Base-by-base conservation (phyloP, 2,113 vertebrate species). In the rabbit (Oryctolagus cuniculus) region DNA sequence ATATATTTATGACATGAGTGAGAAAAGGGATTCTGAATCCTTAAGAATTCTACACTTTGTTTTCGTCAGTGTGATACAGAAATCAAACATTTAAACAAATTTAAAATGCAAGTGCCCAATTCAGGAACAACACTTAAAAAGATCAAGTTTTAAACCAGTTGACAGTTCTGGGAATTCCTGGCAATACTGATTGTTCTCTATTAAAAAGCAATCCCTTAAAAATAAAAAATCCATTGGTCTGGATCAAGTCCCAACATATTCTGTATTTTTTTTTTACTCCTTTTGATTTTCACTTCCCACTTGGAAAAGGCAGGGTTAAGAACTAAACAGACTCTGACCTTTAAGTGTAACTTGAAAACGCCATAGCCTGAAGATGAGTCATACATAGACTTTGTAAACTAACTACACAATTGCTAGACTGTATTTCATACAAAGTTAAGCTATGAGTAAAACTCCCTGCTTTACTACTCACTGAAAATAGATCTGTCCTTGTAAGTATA, bases 321-420 rank as follows among this genome's bases (percentile, higher is more conserved):
- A 72, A 96, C 92, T 95, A 97, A 97, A 92, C 77, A 90, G 89
- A 96, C 77, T 93, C 89, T 96, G 95, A 97, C 94, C 97, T 81
- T 92, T 83, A 97, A 97, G 93, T 73, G 69, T 89, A 94, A 92
- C 88, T 92, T 86, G 90, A 87, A 96, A 95, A 94, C 66, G 93
- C 73, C 89, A 94, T 12, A 89, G 64, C 17, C 78, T 64, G 77
- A 94, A 94, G 85, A 88, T 96, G 98, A 98, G 97, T 96, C 95
- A 97, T 11, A 87, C 87, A 90, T 4, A 91, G 79, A 93, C 73
- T 92, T 75, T 95, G 15, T 13, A 96, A 96, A 92, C 74, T 36
- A 96, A 91, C 51, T 72, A 94, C 51, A 96, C 67, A 97, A 84
- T 84, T 34, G 49, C 55, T 92, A 96, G 93, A 96, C 97, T 97